Conservation (phyloP, 2,888 invertebrate genomes). For the Octonoba sinensis region DNA sequence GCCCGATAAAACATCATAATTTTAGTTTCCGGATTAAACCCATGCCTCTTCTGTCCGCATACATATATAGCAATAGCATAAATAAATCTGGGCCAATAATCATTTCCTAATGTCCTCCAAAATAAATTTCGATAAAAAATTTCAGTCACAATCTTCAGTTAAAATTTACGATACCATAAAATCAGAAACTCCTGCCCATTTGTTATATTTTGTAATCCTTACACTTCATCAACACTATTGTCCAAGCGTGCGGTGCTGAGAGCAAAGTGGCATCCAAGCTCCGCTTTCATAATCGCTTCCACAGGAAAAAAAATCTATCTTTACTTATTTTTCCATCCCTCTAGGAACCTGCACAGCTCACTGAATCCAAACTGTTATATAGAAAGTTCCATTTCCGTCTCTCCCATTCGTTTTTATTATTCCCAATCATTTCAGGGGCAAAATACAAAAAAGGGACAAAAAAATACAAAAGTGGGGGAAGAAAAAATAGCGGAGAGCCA, state of each 20-base stretch:
- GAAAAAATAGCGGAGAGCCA: slow-evolving; percentile 18
- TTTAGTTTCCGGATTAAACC: not conserved
- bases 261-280: slow-evolving; percentile 24
- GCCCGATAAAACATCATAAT: too few species aligned
- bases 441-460: slow-evolving; percentile 19
- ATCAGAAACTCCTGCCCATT: too few species aligned
- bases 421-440: slow-evolving; percentile 53
- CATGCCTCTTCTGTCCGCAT: too few species aligned
- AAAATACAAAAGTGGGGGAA: slow-evolving; percentile 4
- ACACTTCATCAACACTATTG: not conserved
- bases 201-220: too few species aligned
- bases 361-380: slow-evolving; percentile 48
- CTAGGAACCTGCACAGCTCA: slow-evolving; percentile 54
- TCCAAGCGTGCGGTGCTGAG: not conserved
- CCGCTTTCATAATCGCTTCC: slow-evolving; percentile 35
- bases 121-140: too few species aligned
- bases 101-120: too few species aligned
- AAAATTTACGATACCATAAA: too few species aligned
- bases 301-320: slow-evolving; percentile 13
- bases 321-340: slow-evolving; percentile 38
- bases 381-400: slow-evolving; percentile 54
- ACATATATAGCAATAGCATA: too few species aligned
- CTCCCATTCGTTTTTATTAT: slow-evolving; percentile 57
- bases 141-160: too few species aligned
- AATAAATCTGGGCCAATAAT: too few species aligned